These are phyloP conservation scores for Tiliacea citrago DNA, from an alignment of 2,888 invertebrate species.

Conservation along the genomic window DNA sequence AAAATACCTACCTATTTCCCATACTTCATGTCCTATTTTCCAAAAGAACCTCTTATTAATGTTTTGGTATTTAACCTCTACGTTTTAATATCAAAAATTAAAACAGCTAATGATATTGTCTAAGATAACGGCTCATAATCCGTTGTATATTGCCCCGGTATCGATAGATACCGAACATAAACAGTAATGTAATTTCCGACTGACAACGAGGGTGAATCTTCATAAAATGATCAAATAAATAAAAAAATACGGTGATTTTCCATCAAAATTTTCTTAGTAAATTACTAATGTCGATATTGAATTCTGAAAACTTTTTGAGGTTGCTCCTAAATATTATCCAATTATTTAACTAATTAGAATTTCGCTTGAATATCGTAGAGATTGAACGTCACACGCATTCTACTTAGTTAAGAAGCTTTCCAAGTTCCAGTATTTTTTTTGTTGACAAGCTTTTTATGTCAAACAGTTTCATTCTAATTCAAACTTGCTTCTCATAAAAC, in stretches of 20 bases:
- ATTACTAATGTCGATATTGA: neutral
- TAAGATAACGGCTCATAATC: conserved; percentile 80
- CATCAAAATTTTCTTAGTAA: neutral
- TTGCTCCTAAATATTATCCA: neutral
- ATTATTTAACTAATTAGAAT: neutral
- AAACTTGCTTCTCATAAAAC: neutral
- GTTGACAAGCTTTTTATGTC: neutral
- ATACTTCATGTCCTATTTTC: no score
- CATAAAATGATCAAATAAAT: conserved; percentile 14
- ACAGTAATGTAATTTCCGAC: conserved; percentile 71
- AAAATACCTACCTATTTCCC: no score
- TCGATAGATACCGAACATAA: conserved; percentile 77
- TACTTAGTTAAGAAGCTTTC: neutral
- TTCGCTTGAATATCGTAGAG: neutral
- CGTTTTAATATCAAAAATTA: conserved; percentile 61
- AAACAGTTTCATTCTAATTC: no score
- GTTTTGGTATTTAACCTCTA: conserved; percentile 20
- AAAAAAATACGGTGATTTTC: neutral
- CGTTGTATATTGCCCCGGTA: conserved; percentile 81
- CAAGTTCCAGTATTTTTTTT: neutral
- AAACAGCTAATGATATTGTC: conserved; percentile 68
- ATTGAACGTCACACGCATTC: neutral
- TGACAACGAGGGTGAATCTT: conserved; percentile 54
- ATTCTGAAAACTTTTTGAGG: neutral
- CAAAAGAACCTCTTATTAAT: neutral